Base-by-base conservation (phyloP, 2,113 vertebrate species). In the Isichthys henryi region DNA sequence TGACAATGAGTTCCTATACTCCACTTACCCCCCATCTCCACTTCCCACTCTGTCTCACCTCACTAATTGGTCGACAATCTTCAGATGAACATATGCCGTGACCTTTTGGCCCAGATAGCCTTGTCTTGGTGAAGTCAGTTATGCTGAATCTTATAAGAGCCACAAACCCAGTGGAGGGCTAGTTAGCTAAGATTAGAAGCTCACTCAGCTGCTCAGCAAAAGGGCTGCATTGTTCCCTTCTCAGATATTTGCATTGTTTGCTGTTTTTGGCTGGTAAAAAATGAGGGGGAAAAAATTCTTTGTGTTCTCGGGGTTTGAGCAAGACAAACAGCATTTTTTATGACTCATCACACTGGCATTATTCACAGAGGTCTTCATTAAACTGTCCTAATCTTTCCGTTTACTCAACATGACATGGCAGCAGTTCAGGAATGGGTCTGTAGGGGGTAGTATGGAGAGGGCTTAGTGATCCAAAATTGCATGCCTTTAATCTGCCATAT, bases 361-460 rank as follows among this genome's bases (percentile, higher is more conserved):
- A 50, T 86, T 86, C 85, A 56, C 17, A 35, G 27, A 53, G 49
- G 85, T 50, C 85, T 53, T 23, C 77, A 10, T 84, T 48, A 84
- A 83, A 48, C 82, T 21, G 17, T 23, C 45, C 35, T 48, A 84
- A 23, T n/a, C 45, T 45, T 45, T 48, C 45, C 43, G 88, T 88
- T 93, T 92, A 93, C 91, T 94, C 91, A 92, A 6, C 89, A 80
- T 92, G 88, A 90, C 77, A 70, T 23, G 13, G 86, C 56, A 88
- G 15, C 70, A 88, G 90, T 58, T 70, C 88, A 62, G 56, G 49
- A 50, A 53, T 52, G 48, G 49, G 27, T 50, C 85, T 84, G 21
- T 53, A 87, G 49, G 82, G 43, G 82, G 49, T 31, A 56, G n/a
- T 87, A 21, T 53, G 23, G n/a, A 53, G 50, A 53, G 2, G 48